Evolutionary conservation across 2,797 vertebrate species (phyloP).

Genomic region (Labeo calbasu): DNA sequence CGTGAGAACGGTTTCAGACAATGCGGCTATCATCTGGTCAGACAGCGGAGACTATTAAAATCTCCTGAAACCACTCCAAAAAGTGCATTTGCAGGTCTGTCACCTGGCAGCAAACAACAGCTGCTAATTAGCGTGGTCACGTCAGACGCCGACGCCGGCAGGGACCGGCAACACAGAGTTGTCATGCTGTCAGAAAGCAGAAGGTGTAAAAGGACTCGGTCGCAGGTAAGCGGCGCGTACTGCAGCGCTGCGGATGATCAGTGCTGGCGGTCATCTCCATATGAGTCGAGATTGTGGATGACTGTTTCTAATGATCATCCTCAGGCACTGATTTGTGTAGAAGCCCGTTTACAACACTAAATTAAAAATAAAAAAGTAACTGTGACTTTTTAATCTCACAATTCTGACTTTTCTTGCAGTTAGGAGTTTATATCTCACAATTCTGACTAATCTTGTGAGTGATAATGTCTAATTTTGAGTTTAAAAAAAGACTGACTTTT

Average conservation of each 20-base stretch:
- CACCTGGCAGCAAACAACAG: constrained; percentile 40
- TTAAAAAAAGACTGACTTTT: no score
- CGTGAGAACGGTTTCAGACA: constrained; percentile 1
- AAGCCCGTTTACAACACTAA: neutral
- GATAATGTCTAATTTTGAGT: no score
- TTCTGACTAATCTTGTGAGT: no score
- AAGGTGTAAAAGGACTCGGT: constrained; percentile 25
- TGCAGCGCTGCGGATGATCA: neutral
- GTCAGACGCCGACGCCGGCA: constrained; percentile 36
- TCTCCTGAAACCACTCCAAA: constrained; percentile 40
- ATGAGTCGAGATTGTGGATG: neutral
- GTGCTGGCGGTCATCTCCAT: neutral
- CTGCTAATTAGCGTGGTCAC: constrained; percentile 43
- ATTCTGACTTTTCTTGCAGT: neutral
- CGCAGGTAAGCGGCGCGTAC: neutral
- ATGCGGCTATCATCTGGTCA: neutral
- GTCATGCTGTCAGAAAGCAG: constrained; percentile 34
- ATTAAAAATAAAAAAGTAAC: neutral
- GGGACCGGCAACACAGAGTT: neutral
- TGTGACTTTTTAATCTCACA: neutral
- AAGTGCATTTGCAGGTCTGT: constrained; percentile 39
- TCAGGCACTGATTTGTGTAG: neutral
- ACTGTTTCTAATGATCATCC: neutral
- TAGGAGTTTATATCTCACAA: no score
- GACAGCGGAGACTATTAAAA: constrained; percentile 21